Evolutionary conservation across 2,113 vertebrate species (phyloP), one percentile per base, ranked within the genome.

Genomic region (Sinocyclocheilus maitianheensis): DNA sequence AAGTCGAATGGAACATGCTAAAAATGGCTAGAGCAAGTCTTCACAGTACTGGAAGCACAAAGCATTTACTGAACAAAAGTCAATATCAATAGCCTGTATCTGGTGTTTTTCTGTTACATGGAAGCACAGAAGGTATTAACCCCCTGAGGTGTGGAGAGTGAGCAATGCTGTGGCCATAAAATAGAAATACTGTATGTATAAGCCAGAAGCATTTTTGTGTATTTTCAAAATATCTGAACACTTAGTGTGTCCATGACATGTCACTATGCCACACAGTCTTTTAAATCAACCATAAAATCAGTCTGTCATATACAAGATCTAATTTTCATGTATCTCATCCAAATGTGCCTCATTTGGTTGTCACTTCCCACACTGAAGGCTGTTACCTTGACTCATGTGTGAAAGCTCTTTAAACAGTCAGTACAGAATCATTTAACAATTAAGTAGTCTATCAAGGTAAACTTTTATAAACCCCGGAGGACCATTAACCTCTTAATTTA

Each of bases 261-360:
- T 9, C 22, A 62, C 58, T n/a, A 8, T 22, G 58, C 58, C 58
- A 62, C 58, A 62, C 1, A 3, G 58, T n/a, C 22, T 62, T 46
- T 62, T 2, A 65, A 65, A 26, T 67, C 65, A 67, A 67, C 14
- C 65, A 69, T 16, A 3, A 69, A 69, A 13, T 34, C 14, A 34
- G 65, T 34, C 26, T 3, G 13, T 67, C 65, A n/a, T 60, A 60
- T 30, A 16, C 6, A 69, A 69, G 26, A 18, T 34, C 13, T 16
- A 67, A 67, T 30, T 34, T 67, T 30, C 13, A 6, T 4, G 13
- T 30, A 34, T 67, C 26, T 67, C 65, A 67, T 34, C 34, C 2
- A 72, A 72, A 40, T 72, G 34, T 74, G 71, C 71, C 71, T 74
- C 37, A 62, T n/a, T 62, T 62, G 58, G 58, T 62, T 62, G 58